Base-by-base conservation (phyloP, 2,888 invertebrate species). In the Diplazon laetatorius region DNA sequence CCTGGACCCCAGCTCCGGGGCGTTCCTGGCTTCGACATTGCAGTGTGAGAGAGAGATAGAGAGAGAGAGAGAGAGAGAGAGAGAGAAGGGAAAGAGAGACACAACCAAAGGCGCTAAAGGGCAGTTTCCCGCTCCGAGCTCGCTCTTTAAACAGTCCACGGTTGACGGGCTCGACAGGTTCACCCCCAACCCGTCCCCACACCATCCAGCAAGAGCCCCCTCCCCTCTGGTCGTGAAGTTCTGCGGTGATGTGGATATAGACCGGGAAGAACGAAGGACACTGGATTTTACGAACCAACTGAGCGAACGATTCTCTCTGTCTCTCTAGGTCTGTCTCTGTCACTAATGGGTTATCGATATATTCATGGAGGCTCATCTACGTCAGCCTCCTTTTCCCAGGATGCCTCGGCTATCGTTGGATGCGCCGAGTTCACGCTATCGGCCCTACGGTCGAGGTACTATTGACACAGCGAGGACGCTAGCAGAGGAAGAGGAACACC, bases 341-440 rank as follows among this genome's bases (percentile, higher is more conserved):
- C 78, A 83, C 87, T 88, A 88, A 88, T 88, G 88, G 88, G 87
- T 88, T 88, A 88, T 88, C 88, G 88, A 88, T 88, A 87, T 88
- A 88, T 88, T 88, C 88, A 88, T 85, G 84, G 86, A 84, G 83
- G 81, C 83, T 87, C 87, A 82, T 83, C 84, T 85, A 79, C 68
- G 79, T 73, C 83, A 80, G 80, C 78, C 82, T 83, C 83, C 82
- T 84, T 84, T 85, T 84, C 82, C 72, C 68, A 72, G 60, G 57
- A 44, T 63, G 42, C 42, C 63, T 50, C 69, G 44, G 71, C 72
- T 70, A 73, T 66, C 66, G 46, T 68, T 62, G 25, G 76, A 57
- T n/a, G 14, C 30, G 52, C n/a, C n/a, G 14, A 30, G 46, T 42
- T 44, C 52, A 9, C 39, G 16, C 30, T 66, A 50, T 22, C 39